A percentile compares a stretch with the other conserved stretches of the same genome.
phyloP scores from a whole-genome alignment of 1,140 invertebrate genomes.

The Drosophila saltans region DNA sequence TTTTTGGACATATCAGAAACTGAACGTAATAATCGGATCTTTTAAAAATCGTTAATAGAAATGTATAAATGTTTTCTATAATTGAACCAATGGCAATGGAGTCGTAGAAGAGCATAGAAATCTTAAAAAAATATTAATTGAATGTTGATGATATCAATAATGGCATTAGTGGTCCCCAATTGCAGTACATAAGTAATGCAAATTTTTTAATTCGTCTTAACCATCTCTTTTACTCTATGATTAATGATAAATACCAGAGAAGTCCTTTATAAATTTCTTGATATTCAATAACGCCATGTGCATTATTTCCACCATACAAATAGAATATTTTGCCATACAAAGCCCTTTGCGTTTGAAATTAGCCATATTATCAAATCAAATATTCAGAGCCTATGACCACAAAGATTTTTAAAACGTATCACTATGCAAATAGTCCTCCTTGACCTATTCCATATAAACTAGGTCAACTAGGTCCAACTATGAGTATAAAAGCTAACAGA shows the following conservation, averaged over 20 bases:
- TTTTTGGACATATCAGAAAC: no score
- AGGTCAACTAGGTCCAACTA: not conserved
- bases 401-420: not conserved
- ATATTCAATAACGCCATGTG: not conserved
- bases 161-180: no score
- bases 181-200: no score
- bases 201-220: no score
- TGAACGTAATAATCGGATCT: no score
- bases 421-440: not conserved
- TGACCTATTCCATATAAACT: not conserved
- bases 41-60: no score
- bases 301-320: not conserved
- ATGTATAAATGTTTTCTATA: no score
- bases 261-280: not conserved
- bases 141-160: no score
- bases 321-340: slow-evolving; percentile 9
- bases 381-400: slow-evolving; percentile 6
- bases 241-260: not conserved
- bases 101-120: no score
- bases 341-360: not conserved
- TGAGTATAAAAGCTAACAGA: slow-evolving; percentile 23
- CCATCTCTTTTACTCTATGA: slow-evolving; percentile 4
- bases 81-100: no score
- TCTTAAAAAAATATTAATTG: no score
- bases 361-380: not conserved